Evolutionary conservation across 2,888 invertebrate species (phyloP), one percentile per base, ranked within the genome.

Genomic region (Ephialtes manifestator): DNA sequence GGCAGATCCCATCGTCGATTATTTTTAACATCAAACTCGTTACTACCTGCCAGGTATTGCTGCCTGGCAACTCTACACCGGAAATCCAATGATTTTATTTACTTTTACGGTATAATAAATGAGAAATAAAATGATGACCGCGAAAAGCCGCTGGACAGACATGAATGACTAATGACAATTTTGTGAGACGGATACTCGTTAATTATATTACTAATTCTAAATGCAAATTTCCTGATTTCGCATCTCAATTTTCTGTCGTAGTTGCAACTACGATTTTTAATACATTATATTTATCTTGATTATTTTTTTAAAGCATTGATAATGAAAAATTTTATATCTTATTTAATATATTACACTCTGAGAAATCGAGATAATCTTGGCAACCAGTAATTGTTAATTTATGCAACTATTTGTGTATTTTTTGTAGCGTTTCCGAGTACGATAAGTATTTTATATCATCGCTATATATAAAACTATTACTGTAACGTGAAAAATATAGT

Each of bases 141-240:
- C 70, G 11, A 7, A 20, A 15, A 31, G 48, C 48, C 46, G 48
- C 15, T 11, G 10, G 15, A 48, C 28, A 48, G 63, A 53, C 39
- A 53, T 4, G 4, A 58, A 76, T 76, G 75, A 70, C 70, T 81
- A 76, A 81, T 76, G 70, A 46, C 53, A 70, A 63, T 43, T 76
- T 76, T 71, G 51, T 46, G 46, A 55, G 76, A 81, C 75, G 60
- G 70, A 70, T 76, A 68, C 65, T 83, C 84, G 81, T 81, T 81
- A 76, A 72, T 58, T 28, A 28, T 28, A 11, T 24, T 28, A 28
- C 24, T 2, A 58, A 10, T 11, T 13, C 24, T 28, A 28, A 28
- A 13, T 4, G 55, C 75, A 70, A 67, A 83, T 81, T 83, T 80
- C 86, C 84, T 83, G 85, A 87, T 88, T 88, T 4, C 10, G 55